A percentile compares a stretch with the other conserved stretches of the same genome.
Evolutionary conservation across 23 tunicate genomes (phyloP).

Genomic region (Corella eumyota): DNA sequence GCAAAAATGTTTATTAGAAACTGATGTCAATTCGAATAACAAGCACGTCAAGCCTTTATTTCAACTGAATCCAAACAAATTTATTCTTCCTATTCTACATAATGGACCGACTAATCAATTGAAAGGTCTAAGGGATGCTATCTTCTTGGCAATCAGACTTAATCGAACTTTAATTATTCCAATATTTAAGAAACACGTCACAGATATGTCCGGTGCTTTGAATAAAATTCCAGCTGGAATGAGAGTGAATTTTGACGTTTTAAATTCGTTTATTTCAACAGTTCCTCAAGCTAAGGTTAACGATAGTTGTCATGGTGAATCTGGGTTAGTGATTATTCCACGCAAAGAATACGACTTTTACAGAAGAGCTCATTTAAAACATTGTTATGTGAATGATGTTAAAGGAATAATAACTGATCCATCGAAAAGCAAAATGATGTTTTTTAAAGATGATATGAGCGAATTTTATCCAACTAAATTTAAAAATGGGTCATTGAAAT

Average conservation of each 20-base stretch:
- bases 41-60: constrained; percentile 3
- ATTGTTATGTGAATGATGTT: no score
- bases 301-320: not conserved
- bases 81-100: constrained; percentile 14
- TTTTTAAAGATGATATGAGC: no score
- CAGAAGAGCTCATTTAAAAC: no score
- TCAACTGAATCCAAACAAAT: not conserved
- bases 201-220: constrained; percentile 10
- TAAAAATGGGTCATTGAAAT: no score
- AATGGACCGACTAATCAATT: constrained; percentile 38
- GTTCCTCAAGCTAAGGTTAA: not conserved
- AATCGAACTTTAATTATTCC: constrained; percentile 27
- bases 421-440: no score
- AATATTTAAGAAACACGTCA: constrained; percentile 15
- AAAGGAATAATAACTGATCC: no score
- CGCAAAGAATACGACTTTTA: no score
- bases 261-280: not conserved
- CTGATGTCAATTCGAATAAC: no score
- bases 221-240: not conserved
- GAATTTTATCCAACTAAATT: no score
- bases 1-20: no score
- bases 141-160: constrained; percentile 18
- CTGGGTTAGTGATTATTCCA: no score
- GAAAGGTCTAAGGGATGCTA: constrained; percentile 26
- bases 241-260: not conserved